phyloP scores from a whole-genome alignment of 2,797 vertebrate species.

The Oryzias sinensis region DNA sequence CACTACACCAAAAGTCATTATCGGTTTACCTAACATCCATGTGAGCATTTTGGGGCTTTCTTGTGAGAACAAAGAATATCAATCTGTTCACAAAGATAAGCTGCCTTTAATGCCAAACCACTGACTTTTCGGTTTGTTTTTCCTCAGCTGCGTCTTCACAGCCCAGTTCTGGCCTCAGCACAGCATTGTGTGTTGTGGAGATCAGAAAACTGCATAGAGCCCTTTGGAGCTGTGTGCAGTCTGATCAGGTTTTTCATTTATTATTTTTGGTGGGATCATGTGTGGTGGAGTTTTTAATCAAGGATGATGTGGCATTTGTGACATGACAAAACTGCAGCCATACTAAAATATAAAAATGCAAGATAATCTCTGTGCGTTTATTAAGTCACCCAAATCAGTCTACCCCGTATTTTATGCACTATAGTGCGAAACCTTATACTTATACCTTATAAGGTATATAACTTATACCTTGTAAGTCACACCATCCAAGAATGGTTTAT shows the following conservation, averaged over 20 bases:
- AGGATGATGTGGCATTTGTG: constrained; percentile 4
- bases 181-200: neutral
- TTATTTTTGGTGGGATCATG: neutral
- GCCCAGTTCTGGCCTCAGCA: neutral
- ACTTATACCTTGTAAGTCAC: too few relatives aligned
- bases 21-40: too few relatives aligned
- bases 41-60: too few relatives aligned
- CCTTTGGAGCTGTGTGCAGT: neutral
- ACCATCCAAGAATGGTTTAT: too few relatives aligned
- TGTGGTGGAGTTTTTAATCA: constrained; percentile 5
- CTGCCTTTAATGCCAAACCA: too few relatives aligned
- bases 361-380: constrained; percentile 1
- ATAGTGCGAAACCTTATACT: too few relatives aligned
- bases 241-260: neutral
- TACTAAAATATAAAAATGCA: constrained; percentile 2
- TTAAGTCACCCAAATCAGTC: neutral
- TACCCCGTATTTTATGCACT: too few relatives aligned
- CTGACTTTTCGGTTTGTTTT: neutral
- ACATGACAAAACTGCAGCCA: neutral
- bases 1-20: too few relatives aligned
- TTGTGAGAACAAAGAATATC: too few relatives aligned
- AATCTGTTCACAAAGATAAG: too few relatives aligned
- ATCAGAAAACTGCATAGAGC: neutral
- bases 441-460: too few relatives aligned
- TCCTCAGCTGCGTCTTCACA: neutral